Evolutionary conservation across 2,888 invertebrate genomes (phyloP), one percentile per base, ranked within the genome.

Genomic region (Meiosimyza platycephala): DNA sequence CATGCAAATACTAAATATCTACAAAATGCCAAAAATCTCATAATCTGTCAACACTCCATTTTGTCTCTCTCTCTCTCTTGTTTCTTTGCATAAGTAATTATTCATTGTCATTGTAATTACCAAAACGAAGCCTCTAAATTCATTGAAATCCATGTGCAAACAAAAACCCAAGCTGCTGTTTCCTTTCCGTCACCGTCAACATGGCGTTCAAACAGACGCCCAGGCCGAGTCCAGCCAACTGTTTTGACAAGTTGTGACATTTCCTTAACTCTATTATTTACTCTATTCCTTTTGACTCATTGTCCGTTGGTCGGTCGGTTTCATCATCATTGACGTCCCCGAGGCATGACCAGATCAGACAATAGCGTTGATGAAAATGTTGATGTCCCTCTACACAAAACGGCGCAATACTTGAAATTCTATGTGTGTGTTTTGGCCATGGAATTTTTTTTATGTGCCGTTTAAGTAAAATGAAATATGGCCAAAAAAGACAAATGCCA

Each of bases 81-180:
- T 40, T 48, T 50, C 59, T 59, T 59, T 68, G 50, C 59, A 48
- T 48, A 62, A 72, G 71, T 54, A 79, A 81, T 82, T 82, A 81
- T 80, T 80, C 81, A 80, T 79, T 82, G 81, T 82, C 80, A 80
- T 82, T 83, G 77, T 82, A 82, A 82, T 82, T 81, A 81, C 78
- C 78, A 80, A 78, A 79, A 57, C 80, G 68, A 69, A 79, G 78
- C 80, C 80, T 80, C 78, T 81, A 81, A 81, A 80, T 77, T 75
- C 80, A 77, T 80, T 77, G 72, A 72, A 76, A 69, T 71, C 63
- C 66, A 69, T 63, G 59, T 64, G 51, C 54, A 72, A 54, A 73
- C 73, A 68, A 6, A 62, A 47, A 18, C 9, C 40, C 40, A 9
- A 40, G 2, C 6, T 6, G 40, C 40, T 7, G 5, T 5, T 22